phyloP scores from a whole-genome alignment of 64 coral and sea anemone species.

The Porites lutea region DNA sequence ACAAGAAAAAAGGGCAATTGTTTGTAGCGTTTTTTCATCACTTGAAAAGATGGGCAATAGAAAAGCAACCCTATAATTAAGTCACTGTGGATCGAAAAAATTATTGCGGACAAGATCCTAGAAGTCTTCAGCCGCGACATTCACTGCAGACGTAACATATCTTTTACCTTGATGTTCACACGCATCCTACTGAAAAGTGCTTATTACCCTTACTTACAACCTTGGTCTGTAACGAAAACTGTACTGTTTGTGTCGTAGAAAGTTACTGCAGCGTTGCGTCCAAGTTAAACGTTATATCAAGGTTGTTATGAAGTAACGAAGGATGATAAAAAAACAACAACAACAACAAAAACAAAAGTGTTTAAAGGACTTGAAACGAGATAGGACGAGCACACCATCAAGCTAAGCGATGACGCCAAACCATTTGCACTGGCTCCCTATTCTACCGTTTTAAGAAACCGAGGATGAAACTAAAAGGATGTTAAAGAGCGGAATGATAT shows the following conservation, averaged over 20 bases:
- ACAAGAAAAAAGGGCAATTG: too few species aligned
- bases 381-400: constrained; percentile 52
- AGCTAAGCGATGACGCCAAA: constrained; percentile 44
- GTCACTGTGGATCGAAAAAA: not conserved
- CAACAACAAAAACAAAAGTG: constrained; percentile 54
- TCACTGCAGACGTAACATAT: not conserved
- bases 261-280: too few species aligned
- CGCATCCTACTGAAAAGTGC: not conserved
- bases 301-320: not conserved
- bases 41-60: too few species aligned
- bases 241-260: not conserved
- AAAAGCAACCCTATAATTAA: not conserved
- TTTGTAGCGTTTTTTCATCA: too few species aligned
- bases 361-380: constrained; percentile 69
- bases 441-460: constrained; percentile 19
- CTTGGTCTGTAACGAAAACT: not conserved
- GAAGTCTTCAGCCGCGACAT: not conserved
- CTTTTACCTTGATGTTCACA: not conserved
- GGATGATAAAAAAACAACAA: not conserved
- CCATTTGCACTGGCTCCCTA: constrained; percentile 53
- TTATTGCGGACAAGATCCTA: not conserved
- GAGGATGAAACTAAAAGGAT: not conserved
- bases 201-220: not conserved
- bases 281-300: not conserved
- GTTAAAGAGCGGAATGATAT: constrained; percentile 21